These are phyloP conservation scores for Cardiocondyla obscurior DNA, from an alignment of 1,140 invertebrate species.

Conservation along the genomic window DNA sequence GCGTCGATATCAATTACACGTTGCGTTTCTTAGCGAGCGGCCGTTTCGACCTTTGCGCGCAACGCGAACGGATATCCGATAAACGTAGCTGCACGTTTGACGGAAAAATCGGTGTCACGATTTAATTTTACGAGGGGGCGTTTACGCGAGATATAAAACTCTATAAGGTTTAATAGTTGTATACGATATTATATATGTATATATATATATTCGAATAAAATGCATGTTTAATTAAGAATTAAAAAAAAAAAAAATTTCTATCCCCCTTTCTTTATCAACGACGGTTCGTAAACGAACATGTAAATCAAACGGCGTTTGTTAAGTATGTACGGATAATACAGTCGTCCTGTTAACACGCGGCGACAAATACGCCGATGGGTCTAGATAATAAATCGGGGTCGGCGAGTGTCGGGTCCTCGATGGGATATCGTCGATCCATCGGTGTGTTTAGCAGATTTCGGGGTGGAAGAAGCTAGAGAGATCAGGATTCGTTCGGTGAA, in stretches of 20 bases:
- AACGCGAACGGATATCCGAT: neutral
- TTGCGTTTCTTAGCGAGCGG: constrained; percentile 28
- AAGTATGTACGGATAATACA: neutral
- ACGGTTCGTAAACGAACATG: neutral
- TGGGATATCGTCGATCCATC: constrained; percentile 46
- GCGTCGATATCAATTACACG: neutral
- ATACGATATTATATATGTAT: no score
- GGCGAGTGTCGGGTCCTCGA: constrained; percentile 36
- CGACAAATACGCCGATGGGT: constrained; percentile 27
- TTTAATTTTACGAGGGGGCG: neutral
- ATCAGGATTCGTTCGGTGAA: constrained; percentile 40
- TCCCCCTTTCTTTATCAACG: neutral
- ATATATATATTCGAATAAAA: neutral
- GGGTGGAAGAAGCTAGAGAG: constrained; percentile 57
- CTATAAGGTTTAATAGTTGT: neutral
- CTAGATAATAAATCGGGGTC: constrained; percentile 45
- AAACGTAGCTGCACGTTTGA: no score
- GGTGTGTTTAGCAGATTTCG: constrained; percentile 62
- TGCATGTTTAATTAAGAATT: neutral
- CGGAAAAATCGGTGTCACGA: neutral
- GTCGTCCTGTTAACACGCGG: constrained; percentile 14
- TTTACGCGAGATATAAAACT: no score
- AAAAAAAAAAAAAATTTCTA: neutral
- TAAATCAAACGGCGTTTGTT: neutral
- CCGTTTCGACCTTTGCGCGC: constrained; percentile 10